These are phyloP conservation scores for Paraescarpia echinospica DNA, from an alignment of 1,140 invertebrate genomes.

Conservation along the genomic window DNA sequence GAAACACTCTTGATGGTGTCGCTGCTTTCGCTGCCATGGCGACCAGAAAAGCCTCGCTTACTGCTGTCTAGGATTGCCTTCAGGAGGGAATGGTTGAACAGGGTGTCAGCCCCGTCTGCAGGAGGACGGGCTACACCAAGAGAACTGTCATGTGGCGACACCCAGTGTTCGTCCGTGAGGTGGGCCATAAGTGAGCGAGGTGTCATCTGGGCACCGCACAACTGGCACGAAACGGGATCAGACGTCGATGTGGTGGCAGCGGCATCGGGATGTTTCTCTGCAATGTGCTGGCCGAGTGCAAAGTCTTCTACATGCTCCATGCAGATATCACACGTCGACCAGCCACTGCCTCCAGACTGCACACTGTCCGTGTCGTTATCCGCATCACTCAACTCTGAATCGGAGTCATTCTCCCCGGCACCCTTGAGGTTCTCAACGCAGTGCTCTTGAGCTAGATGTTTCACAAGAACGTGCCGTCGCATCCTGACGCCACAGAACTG, in stretches of 20 bases:
- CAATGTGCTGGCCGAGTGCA: not conserved
- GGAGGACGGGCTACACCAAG: not conserved
- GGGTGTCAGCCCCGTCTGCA: not conserved
- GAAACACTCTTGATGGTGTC: not conserved
- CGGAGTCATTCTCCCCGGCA: not conserved
- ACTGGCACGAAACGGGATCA: not conserved
- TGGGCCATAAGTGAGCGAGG: not conserved
- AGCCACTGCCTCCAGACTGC: constrained; percentile 12
- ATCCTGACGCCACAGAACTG: constrained; percentile 25
- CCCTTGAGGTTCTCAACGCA: constrained; percentile 10
- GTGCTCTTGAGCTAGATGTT: constrained; percentile 22
- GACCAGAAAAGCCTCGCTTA: not conserved
- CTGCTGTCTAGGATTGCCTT: not conserved
- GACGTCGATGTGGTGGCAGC: not conserved
- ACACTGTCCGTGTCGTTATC: constrained; percentile 7
- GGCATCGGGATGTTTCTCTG: not conserved
- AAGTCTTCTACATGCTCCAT: not conserved
- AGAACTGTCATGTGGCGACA: not conserved
- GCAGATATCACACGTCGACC: not conserved
- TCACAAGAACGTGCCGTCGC: constrained; percentile 12
- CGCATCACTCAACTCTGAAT: not conserved
- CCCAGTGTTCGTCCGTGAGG: not conserved
- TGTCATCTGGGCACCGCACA: not conserved
- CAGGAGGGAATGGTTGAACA: not conserved
- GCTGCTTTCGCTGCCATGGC: not conserved